Base-by-base conservation (phyloP, 1,140 invertebrate species). In the Aethina tumida region DNA sequence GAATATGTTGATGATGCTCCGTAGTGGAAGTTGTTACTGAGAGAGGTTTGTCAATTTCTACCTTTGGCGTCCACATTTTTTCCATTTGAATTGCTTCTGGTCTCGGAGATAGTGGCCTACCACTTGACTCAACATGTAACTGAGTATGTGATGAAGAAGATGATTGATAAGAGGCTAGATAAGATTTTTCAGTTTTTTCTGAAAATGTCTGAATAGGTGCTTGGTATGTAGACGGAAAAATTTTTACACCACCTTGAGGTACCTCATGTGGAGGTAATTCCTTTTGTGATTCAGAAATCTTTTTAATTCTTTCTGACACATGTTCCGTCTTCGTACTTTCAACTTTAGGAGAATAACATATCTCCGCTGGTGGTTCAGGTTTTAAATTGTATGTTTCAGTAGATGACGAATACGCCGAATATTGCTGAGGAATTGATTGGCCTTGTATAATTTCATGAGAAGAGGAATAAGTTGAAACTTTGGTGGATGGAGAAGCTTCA, bases 291-390 rank as follows among this genome's bases (percentile, higher is more conserved):
- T 74, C 9, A 79, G 58, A 51, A 71, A 71, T 52, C 73, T 35
- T 35, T 10, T 41, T 77, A 1, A 78, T 72, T 49, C 73, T 72
- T 12, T 74, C 62, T 12, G 68, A 68, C 8, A 81, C 64, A 15
- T 75, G 67, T 32, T 74, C 70, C 45, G 63, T 64, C 40, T 63
- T 41, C 18, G 44, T 35, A n/a, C 31, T 31, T 48, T 74, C 67
- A 0, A 60, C 60, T 24, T 39, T 41, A 6, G 49, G 44, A 4
- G 71, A 67, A 19, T 42, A 81, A 21, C 72, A 73, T 12, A 81
- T 78, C 62, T 81, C 74, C n/a, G 79, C 77, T 6, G 79, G 78
- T 15, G 79, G 74, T 55, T 79, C 81, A 0, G 79, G 80, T 35
- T 73, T 66, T 0, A 82, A 46, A 54, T 70, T 70, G 24, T 80